A percentile compares a stretch with the other conserved stretches of the same genome.
These are phyloP conservation scores for Recurvirostra avosetta DNA, from an alignment of 2,113 vertebrate genomes.

Conservation along the genomic window DNA sequence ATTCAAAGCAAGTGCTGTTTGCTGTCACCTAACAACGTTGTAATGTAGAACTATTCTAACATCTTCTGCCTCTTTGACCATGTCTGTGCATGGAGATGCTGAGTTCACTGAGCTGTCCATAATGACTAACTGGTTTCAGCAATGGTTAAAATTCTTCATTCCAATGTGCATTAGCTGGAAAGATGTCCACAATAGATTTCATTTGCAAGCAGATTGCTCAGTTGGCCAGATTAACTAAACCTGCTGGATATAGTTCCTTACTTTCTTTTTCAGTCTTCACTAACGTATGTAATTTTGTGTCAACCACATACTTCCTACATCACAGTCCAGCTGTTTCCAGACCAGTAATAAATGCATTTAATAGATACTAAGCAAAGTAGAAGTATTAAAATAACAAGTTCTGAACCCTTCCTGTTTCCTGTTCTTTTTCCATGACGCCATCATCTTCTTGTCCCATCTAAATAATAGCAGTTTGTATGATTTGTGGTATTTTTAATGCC, in stretches of 20 bases:
- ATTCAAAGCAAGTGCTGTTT: not conserved
- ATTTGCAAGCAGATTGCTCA: constrained; percentile 3
- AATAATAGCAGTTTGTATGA: not conserved
- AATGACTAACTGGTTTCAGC: not conserved
- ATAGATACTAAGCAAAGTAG: not conserved
- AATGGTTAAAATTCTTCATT: not conserved
- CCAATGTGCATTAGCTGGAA: not conserved
- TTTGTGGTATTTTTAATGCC: not conserved
- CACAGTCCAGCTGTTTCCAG: not conserved
- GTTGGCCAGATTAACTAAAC: not conserved
- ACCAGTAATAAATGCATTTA: not conserved
- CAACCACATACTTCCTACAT: not conserved
- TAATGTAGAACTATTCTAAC: not conserved
- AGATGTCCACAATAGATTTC: not conserved
- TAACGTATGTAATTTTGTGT: not conserved
- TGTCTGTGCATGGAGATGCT: not conserved
- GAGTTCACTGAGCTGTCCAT: not conserved
- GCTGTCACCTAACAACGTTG: not conserved
- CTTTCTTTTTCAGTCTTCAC: not conserved
- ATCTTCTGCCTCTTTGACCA: not conserved
- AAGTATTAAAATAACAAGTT: not conserved
- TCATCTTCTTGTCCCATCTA: not conserved
- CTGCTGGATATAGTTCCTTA: not conserved
- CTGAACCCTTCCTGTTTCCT: not conserved
- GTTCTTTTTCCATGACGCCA: not conserved